Percentiles rank a stretch among this genome's conserved stretches.
These are phyloP conservation scores for Chiroxiphia lanceolata DNA, from an alignment of 2,797 vertebrate genomes.

Conservation along the genomic window DNA sequence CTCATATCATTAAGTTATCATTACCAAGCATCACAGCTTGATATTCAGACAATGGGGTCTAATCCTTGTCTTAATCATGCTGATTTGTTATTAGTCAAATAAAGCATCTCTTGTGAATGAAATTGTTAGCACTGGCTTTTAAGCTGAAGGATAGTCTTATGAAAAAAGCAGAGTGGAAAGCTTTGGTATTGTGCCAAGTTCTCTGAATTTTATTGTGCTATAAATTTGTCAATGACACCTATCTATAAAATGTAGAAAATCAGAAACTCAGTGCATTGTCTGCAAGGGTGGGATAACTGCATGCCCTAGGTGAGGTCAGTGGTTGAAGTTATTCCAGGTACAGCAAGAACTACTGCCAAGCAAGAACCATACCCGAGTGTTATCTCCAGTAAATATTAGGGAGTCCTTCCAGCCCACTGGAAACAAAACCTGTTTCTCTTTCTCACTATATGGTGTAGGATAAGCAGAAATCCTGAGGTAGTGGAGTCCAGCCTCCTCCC, in stretches of 20 bases:
- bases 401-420: not conserved
- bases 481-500: not conserved
- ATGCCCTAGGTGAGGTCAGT: not conserved
- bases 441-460: not conserved
- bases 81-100: not conserved
- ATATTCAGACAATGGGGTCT: not conserved
- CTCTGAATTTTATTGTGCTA: not conserved
- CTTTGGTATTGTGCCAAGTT: not conserved
- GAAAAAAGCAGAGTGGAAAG: not conserved
- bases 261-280: accelerated
- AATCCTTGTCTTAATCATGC: not conserved
- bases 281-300: not conserved
- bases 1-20: not conserved
- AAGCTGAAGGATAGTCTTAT: not conserved
- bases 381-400: not conserved
- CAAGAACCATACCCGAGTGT: not conserved
- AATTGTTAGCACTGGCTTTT: not conserved
- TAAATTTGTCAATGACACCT: not conserved
- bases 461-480: not conserved
- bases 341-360: not conserved
- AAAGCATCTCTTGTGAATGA: not conserved
- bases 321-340: not conserved
- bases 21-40: not conserved
- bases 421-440: not conserved
- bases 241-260: not conserved